Evolutionary conservation across 2,888 invertebrate genomes (phyloP), one percentile per base, ranked within the genome.

Genomic region (Mellilla xanthometata): DNA sequence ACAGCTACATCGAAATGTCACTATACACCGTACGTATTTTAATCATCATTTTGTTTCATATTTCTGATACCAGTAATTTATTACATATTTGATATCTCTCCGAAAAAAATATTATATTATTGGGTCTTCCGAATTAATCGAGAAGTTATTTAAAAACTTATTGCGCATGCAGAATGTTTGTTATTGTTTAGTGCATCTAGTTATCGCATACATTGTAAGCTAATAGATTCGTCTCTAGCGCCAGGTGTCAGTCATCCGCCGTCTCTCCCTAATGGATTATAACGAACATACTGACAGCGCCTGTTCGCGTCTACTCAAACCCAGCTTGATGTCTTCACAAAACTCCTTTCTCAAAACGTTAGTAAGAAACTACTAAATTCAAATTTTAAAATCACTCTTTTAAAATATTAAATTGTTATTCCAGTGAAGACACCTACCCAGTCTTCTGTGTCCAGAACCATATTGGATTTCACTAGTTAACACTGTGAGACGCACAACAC

Each of bases 401-500:
- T 33, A 40, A 47, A 28, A 9, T 33, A 47, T 51, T 53, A 39
- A 32, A 35, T 36, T 50, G 51, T 49, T 44, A 45, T 50, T 32
- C 19, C 41, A 43, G 51, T 42, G 52, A 52, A 60, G 51, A 72
- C 58, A 85, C 89, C 81, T 81, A 89, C 89, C 88, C 88, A 89
- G 76, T 89, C 88, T 86, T 86, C 81, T 60, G 88, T 86, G 65
- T 88, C 87, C 81, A 88, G 83, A 84, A 75, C 88, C 89, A 89
- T 89, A 76, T 79, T 85, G 74, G 70, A 78, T 81, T 75, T 85
- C 87, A 89, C 89, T 86, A 75, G 88, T 84, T 85, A 86, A 74
- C 88, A 88, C 88, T 86, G 68, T 83, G 88, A 88, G 88, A 87
- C 87, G 86, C 88, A 89, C 88, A 88, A 88, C 88, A 89, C 88